Evolutionary conservation across 2,797 vertebrate species (phyloP).

Genomic region (Lithobates pipiens): DNA sequence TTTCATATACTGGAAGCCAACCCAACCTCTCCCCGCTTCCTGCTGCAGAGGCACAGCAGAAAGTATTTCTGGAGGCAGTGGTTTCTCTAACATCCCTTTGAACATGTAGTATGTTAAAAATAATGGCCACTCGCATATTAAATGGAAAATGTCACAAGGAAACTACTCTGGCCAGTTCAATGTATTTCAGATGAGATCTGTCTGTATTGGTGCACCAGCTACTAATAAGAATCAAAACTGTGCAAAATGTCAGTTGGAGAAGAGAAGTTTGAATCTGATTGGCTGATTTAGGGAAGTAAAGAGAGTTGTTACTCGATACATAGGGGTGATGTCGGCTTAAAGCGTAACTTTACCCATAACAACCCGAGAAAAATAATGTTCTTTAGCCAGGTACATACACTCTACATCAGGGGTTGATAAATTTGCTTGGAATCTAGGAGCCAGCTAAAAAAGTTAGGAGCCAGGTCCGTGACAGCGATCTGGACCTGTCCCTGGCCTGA

Average conservation of each 20-base stretch:
- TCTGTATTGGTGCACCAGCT: neutral
- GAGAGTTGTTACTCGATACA: no score
- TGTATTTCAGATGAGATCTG: neutral
- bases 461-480: no score
- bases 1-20: conserved; percentile 64
- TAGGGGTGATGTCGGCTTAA: no score
- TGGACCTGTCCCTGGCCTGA: no score
- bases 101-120: conserved; percentile 26
- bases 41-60: conserved; percentile 62
- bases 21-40: conserved; percentile 63
- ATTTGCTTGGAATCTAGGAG: no score
- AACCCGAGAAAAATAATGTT: no score
- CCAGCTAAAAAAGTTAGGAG: no score
- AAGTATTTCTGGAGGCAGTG: conserved; percentile 60
- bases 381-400: no score
- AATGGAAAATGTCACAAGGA: neutral
- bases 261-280: no score
- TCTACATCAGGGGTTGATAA: no score
- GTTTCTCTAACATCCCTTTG: conserved; percentile 42
- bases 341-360: no score
- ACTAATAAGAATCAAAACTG: neutral
- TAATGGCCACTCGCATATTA: neutral
- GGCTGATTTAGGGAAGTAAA: no score
- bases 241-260: neutral
- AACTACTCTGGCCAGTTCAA: neutral